Percentiles rank a stretch among this genome's conserved stretches.
These are phyloP conservation scores for Mesoligia furuncula DNA, from an alignment of 2,888 invertebrate genomes.

Conservation along the genomic window DNA sequence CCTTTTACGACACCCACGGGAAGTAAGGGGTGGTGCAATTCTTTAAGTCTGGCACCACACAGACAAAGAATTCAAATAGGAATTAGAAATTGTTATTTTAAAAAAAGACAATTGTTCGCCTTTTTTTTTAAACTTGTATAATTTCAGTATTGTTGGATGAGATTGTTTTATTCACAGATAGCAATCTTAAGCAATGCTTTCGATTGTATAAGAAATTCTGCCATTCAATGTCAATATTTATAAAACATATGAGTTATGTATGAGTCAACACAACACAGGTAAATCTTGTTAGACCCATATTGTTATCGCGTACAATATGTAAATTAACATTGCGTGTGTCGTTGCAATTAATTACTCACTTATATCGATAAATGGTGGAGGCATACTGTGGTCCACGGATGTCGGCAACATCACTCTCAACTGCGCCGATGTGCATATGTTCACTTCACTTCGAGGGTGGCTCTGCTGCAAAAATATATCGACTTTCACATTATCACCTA, in stretches of 20 bases:
- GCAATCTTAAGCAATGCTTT: neutral
- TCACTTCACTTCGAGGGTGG: constrained; percentile 78
- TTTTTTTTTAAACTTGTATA: neutral
- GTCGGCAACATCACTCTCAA: constrained; percentile 85
- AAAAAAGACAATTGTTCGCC: neutral
- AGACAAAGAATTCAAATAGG: too few relatives aligned
- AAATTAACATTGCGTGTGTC: constrained; percentile 41
- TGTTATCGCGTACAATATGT: constrained; percentile 53
- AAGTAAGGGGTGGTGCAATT: too few relatives aligned
- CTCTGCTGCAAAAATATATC: constrained; percentile 82
- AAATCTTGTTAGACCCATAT: constrained; percentile 50
- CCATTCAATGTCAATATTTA: constrained; percentile 45
- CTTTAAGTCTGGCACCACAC: too few relatives aligned
- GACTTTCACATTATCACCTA: constrained; percentile 77
- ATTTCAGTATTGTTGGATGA: neutral
- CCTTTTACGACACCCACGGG: too few relatives aligned
- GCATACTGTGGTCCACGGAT: constrained; percentile 77
- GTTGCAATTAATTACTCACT: constrained; percentile 74
- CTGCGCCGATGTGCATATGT: constrained; percentile 79
- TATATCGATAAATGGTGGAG: constrained; percentile 83
- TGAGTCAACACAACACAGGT: constrained; percentile 48
- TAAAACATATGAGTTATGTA: constrained; percentile 32
- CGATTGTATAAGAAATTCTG: constrained; percentile 9
- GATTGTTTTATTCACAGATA: constrained; percentile 11
- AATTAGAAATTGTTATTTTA: neutral